Conservation (phyloP, 2,797 vertebrate genomes). For the Taenioides sp. region DNA sequence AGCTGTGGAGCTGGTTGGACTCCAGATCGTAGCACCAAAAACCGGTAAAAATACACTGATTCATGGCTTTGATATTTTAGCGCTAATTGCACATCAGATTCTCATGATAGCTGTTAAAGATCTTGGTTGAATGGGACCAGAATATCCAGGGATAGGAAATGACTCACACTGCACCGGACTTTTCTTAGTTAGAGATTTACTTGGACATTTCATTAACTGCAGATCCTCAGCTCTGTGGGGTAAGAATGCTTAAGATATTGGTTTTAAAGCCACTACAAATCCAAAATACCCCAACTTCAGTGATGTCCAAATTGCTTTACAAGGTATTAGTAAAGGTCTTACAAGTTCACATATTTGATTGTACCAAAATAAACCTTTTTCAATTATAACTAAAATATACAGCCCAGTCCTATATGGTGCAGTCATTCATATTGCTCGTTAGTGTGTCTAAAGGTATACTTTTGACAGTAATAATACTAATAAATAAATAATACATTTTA, state of each 20-base stretch:
- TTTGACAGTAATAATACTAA: too few species aligned
- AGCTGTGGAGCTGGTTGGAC: conserved; percentile 45
- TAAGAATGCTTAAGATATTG: conserved; percentile 14
- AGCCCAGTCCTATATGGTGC: background rate
- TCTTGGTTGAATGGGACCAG: conserved; percentile 35
- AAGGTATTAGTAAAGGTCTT: background rate
- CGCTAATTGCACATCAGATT: conserved; percentile 20
- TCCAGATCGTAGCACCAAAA: conserved; percentile 43
- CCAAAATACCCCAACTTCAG: conserved; percentile 24
- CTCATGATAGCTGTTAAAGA: conserved; percentile 20
- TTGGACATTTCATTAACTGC: conserved; percentile 62
- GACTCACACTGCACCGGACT: conserved; percentile 57
- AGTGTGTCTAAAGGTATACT: background rate
- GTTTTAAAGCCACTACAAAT: background rate
- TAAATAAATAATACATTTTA: too few species aligned
- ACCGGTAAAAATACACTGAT: conserved; percentile 28
- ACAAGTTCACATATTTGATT: background rate
- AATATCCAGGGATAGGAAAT: conserved; percentile 47
- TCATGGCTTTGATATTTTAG: conserved; percentile 19
- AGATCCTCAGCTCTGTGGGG: conserved; percentile 32
- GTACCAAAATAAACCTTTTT: background rate
- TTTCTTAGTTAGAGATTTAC: conserved; percentile 53
- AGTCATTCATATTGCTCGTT: background rate
- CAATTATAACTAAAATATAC: background rate
- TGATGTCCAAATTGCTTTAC: background rate